Percentiles rank a stretch among this genome's conserved stretches.
These are phyloP conservation scores for Spodoptera littoralis DNA, from an alignment of 2,888 invertebrate genomes.

Conservation along the genomic window DNA sequence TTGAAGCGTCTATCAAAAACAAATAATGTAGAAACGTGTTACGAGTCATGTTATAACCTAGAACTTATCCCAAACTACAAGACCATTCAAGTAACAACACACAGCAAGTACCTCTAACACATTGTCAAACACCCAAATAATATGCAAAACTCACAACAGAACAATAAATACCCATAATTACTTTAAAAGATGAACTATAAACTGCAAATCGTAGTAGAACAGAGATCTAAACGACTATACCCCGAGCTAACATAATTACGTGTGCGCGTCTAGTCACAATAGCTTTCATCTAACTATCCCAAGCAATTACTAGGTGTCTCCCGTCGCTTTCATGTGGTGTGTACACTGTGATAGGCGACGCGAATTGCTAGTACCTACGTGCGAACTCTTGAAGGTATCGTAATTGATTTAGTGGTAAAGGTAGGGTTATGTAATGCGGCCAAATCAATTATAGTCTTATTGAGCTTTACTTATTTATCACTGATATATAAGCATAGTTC, in stretches of 20 bases:
- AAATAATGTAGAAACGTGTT: no score
- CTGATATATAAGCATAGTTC: no score
- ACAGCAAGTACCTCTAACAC: no score
- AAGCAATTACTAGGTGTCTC: slow-evolving; percentile 59
- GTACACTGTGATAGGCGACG: slow-evolving; percentile 15
- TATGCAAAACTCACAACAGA: neutral
- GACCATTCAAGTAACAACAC: no score
- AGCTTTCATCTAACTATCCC: slow-evolving; percentile 58
- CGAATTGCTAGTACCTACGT: slow-evolving; percentile 7
- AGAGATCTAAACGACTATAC: slow-evolving; percentile 29
- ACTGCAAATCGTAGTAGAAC: slow-evolving; percentile 7
- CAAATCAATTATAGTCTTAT: no score
- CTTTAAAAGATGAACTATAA: slow-evolving; percentile 15
- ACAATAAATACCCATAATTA: slow-evolving; percentile 1
- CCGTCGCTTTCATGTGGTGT: slow-evolving; percentile 21
- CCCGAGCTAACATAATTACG: slow-evolving; percentile 55
- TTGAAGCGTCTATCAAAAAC: no score
- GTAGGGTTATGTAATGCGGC: neutral
- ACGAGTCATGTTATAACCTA: no score
- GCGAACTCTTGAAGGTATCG: no score
- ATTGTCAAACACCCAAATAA: no score
- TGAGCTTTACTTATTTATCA: no score
- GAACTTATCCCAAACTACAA: no score
- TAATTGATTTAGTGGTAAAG: no score
- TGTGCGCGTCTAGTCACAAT: slow-evolving; percentile 51